phyloP scores from a whole-genome alignment of 2,113 vertebrate genomes.

The Bos indicus region DNA sequence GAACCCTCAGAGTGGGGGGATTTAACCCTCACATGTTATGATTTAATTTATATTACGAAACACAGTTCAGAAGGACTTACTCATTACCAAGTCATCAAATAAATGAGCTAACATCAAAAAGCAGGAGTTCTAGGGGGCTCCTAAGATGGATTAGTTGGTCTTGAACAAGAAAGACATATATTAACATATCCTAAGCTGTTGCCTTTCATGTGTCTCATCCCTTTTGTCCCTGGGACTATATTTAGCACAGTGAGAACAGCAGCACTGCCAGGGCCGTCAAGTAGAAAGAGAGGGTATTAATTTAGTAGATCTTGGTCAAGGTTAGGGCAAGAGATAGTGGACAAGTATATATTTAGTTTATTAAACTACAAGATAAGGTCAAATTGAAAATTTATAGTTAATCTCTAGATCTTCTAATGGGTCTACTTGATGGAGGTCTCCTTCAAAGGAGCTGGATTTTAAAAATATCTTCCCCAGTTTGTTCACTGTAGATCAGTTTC shows the following conservation, averaged over 20 bases:
- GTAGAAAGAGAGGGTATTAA: conserved; percentile 58
- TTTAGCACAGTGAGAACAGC: conserved; percentile 62
- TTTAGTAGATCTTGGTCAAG: conserved; percentile 64
- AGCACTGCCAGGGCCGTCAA: background rate
- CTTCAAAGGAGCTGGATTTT: background rate
- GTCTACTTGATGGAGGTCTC: background rate
- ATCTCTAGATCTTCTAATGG: background rate
- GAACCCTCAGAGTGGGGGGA: conserved; percentile 10
- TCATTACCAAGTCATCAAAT: conserved; percentile 54
- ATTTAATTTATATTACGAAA: conserved; percentile 54
- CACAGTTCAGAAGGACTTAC: conserved; percentile 46
- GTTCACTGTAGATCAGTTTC: background rate
- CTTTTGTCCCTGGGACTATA: conserved; percentile 71
- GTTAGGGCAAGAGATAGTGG: conserved; percentile 63
- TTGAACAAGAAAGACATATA: conserved; percentile 67
- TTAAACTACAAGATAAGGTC: conserved; percentile 38
- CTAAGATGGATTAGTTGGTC: conserved; percentile 68
- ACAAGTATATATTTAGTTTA: conserved; percentile 46
- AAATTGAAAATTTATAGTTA: conserved; percentile 12
- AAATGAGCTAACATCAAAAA: conserved; percentile 70
- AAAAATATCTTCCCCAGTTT: background rate
- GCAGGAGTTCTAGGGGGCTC: conserved; percentile 54
- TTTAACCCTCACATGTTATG: background rate
- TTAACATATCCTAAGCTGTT: conserved; percentile 65
- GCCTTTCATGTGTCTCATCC: conserved; percentile 69